Conservation (phyloP, 2,797 vertebrate species). For the Sebastes taczanowskii region DNA sequence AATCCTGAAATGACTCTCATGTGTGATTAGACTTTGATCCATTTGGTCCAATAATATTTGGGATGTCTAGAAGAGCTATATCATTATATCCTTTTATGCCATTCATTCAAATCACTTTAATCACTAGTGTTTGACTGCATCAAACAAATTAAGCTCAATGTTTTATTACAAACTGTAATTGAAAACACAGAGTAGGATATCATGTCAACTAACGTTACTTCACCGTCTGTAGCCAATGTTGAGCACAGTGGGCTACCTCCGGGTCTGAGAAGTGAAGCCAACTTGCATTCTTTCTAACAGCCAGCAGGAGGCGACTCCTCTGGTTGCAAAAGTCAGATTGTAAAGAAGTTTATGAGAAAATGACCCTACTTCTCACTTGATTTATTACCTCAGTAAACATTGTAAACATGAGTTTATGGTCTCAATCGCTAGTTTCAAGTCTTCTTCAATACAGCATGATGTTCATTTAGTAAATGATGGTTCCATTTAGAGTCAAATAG, state of each 20-base stretch:
- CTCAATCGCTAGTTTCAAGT: not conserved
- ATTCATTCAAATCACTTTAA: not conserved
- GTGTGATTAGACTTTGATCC: not conserved
- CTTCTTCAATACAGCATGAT: not conserved
- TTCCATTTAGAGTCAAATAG: too few relatives aligned
- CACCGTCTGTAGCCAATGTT: not conserved
- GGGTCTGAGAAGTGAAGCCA: not conserved
- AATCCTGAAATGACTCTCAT: not conserved
- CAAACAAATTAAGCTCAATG: not conserved
- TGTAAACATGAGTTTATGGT: not conserved
- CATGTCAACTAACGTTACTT: not conserved
- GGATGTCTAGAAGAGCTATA: not conserved
- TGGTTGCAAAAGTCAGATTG: not conserved
- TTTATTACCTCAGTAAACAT: not conserved
- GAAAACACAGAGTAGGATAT: not conserved
- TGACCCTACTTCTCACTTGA: fast-evolving
- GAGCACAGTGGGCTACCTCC: not conserved
- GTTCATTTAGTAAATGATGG: too few relatives aligned
- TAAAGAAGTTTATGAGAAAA: not conserved
- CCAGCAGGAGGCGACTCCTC: not conserved
- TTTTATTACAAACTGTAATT: not conserved
- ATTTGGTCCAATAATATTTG: not conserved
- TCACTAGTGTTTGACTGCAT: not conserved
- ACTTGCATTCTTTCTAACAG: not conserved
- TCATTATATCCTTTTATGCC: not conserved